phyloP scores from a whole-genome alignment of 2,888 invertebrate genomes.

The Mythimna loreyi region DNA sequence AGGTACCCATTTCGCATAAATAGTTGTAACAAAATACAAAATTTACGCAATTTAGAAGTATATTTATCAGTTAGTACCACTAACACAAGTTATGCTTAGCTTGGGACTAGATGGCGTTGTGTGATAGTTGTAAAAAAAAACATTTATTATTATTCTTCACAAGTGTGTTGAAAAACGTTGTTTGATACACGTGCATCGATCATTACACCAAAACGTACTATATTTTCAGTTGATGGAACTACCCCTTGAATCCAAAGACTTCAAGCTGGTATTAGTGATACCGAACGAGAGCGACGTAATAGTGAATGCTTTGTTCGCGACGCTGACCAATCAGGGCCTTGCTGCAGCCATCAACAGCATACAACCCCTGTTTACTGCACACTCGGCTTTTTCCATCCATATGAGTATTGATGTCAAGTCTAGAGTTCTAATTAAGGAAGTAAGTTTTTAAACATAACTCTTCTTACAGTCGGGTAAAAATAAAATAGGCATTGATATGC shows the following conservation, averaged over 20 bases:
- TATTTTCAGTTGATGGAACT: slow-evolving; percentile 66
- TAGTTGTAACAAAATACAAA: too few species aligned
- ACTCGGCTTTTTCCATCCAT: slow-evolving; percentile 34
- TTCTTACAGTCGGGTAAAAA: too few species aligned
- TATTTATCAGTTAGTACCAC: too few species aligned
- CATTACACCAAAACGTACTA: background rate
- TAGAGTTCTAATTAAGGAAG: slow-evolving; percentile 29
- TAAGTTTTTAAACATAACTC: slow-evolving; percentile 20
- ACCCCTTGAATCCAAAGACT: slow-evolving; percentile 54
- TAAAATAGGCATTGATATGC: too few species aligned
- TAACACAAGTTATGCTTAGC: too few species aligned
- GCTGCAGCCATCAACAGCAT: slow-evolving; percentile 49
- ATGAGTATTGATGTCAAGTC: slow-evolving; percentile 34
- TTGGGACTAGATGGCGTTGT: too few species aligned
- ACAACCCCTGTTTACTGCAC: slow-evolving; percentile 51
- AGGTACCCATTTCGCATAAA: too few species aligned
- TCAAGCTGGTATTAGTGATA: slow-evolving; percentile 63
- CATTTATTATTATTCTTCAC: background rate
- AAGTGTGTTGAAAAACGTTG: background rate
- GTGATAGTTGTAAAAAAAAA: too few species aligned
- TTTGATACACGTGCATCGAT: background rate
- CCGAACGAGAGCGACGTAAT: slow-evolving; percentile 65
- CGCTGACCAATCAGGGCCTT: slow-evolving; percentile 46
- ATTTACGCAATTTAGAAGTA: too few species aligned
- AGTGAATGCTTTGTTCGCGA: slow-evolving; percentile 42